Evolutionary conservation across 2,888 invertebrate genomes (phyloP), one percentile per base, ranked within the genome.

Genomic region (Abscondita cerata): DNA sequence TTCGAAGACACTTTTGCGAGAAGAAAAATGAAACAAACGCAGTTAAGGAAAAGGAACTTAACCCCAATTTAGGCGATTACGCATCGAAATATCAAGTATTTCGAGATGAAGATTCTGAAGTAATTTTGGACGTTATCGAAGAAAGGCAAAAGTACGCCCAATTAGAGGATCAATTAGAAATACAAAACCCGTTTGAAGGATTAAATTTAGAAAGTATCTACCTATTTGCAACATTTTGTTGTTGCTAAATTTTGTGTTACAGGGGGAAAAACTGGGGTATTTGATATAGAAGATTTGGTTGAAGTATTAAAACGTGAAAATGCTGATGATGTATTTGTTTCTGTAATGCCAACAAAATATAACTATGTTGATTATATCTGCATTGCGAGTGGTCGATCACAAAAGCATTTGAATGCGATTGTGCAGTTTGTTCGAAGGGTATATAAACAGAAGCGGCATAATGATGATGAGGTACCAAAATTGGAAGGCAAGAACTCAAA

Each of bases 361-460:
- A 87, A 88, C 64, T 96, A 95, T 82, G 92, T 93, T 11, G 90
- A 95, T 77, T 90, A 93, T 72, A 87, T 97, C 75, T 91, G 95
- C 58, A 81, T 97, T 6, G 92, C 89, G 1, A 90, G 89, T 56
- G 92, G 88, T 1, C 86, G 85, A 70, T 93, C 92, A 64, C 82
- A 83, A 52, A 85, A 88, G 62, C 95, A 95, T 73, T 88, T 93
- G 83, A 74, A 82, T 63, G 91, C 91, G 12, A 80, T 92, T 36
- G 89, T 90, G 0, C 87, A 89, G 69, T 92, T 92, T 80, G 86
- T 94, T 0, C 83, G 89, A 61, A 90, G 86, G 76, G 84, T 91
- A 41, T 94, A 84, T 73, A 95, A 95, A 81, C 84, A 86, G 53
- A 94, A 93, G 76, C 84, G 85, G 36, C 47, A 78, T 18, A 78